These are phyloP conservation scores for Adelphocoris suturalis DNA, from an alignment of 2,888 invertebrate species.

Conservation along the genomic window DNA sequence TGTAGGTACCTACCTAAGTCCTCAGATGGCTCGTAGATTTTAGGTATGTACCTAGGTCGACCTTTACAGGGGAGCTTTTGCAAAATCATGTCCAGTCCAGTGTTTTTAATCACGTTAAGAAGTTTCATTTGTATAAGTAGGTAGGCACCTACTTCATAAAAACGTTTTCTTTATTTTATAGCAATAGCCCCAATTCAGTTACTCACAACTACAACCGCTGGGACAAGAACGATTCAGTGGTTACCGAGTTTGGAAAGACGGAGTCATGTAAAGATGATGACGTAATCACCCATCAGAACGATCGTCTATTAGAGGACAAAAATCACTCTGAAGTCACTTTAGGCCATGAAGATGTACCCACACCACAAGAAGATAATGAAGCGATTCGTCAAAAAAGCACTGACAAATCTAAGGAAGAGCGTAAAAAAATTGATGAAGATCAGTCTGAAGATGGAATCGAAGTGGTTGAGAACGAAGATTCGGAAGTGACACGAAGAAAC, in stretches of 20 bases:
- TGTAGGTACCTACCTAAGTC: too few species aligned
- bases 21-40: too few species aligned
- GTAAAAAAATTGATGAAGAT: not conserved
- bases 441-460: not conserved
- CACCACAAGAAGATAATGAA: not conserved
- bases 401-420: not conserved
- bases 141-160: too few species aligned
- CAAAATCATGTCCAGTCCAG: too few species aligned
- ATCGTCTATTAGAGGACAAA: not conserved
- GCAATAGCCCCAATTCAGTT: not conserved
- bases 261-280: slow-evolving; percentile 40
- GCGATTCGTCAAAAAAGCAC: not conserved
- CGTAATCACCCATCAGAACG: not conserved
- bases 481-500: not conserved
- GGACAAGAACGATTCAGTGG: not conserved
- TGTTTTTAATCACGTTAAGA: too few species aligned
- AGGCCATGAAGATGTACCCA: too few species aligned
- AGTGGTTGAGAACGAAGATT: not conserved
- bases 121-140: too few species aligned
- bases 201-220: not conserved
- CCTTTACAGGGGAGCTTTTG: too few species aligned
- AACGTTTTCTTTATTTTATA: too few species aligned
- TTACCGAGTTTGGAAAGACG: not conserved
- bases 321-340: not conserved
- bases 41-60: too few species aligned